Evolutionary conservation across 2,113 vertebrate species (phyloP), one percentile per base, ranked within the genome.

Genomic region (Passer montanus): DNA sequence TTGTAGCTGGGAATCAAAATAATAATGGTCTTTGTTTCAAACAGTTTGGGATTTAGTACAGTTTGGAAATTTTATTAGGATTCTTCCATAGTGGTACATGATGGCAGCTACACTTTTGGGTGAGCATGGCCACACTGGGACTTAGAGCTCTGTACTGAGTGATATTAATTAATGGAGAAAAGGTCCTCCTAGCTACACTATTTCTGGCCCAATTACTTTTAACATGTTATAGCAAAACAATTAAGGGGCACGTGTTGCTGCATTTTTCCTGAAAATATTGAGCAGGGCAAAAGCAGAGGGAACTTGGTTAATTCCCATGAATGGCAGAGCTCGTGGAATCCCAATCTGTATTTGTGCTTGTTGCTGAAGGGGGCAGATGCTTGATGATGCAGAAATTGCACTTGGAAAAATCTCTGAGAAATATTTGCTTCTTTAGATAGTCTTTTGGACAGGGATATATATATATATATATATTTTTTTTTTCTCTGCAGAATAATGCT

Each of bases 41-140:
- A 47, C 14, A 70, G 6, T 59, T 73, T 26, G 35, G 74, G 7
- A 18, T 55, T 82, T 28, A 37, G 39, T 72, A 62, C 2, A 20
- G 17, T n/a, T 35, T 79, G 15, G 43, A 64, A 79, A 46, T 43
- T 10, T 15, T 30, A 18, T 12, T 4, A 6, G 47, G 14, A 27
- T 24, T 41, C 19, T 89, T 87, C 52, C 9, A 3, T 3, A 62
- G 15, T 22, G n/a, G 26, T 19, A 16, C 6, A 5, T 16, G 28
- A 75, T 58, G 43, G 16, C 0, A 0, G 17, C 8, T 46, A 17
- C 5, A 1, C 1, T 2, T 46, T 15, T 49, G 24, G 26, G 37
- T 37, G 28, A 52, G 8, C 6, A 0, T 9, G 12, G 56, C 16
- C 14, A 23, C 21, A 3, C 1, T 10, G 43, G 26, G 26, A 17